phyloP scores from a whole-genome alignment of 2,888 invertebrate genomes.

The Cynaeus angustus region DNA sequence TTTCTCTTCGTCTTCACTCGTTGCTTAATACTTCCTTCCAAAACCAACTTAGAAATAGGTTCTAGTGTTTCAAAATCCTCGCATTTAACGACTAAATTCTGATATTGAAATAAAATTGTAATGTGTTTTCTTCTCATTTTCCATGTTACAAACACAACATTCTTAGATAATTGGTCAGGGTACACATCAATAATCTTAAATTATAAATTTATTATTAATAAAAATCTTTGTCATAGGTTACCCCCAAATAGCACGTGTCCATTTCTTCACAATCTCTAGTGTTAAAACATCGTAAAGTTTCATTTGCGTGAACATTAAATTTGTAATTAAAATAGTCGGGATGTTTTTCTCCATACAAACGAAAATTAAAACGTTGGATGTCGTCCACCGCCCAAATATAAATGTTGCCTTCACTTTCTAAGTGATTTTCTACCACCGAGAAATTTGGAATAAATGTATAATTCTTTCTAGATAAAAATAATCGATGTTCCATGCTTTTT shows the following conservation, averaged over 20 bases:
- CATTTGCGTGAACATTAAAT: background rate
- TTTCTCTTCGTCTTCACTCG: background rate
- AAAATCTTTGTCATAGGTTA: background rate
- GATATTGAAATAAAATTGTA: background rate
- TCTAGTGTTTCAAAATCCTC: background rate
- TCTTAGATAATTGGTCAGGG: background rate
- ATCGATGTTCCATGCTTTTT: no score
- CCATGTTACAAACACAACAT: background rate
- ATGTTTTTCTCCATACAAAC: background rate
- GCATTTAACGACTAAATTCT: background rate
- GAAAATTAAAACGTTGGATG: background rate
- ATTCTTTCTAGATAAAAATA: no score
- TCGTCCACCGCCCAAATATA: background rate
- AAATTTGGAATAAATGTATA: no score
- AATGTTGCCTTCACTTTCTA: background rate
- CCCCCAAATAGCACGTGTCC: background rate
- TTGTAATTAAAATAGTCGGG: background rate
- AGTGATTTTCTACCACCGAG: background rate
- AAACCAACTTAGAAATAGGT: background rate
- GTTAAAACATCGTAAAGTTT: background rate
- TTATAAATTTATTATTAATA: background rate
- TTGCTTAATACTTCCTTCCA: background rate
- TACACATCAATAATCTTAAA: background rate
- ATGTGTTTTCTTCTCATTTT: background rate
- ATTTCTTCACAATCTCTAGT: background rate